phyloP scores from a whole-genome alignment of 2,888 invertebrate genomes.

The Myopa testacea region DNA sequence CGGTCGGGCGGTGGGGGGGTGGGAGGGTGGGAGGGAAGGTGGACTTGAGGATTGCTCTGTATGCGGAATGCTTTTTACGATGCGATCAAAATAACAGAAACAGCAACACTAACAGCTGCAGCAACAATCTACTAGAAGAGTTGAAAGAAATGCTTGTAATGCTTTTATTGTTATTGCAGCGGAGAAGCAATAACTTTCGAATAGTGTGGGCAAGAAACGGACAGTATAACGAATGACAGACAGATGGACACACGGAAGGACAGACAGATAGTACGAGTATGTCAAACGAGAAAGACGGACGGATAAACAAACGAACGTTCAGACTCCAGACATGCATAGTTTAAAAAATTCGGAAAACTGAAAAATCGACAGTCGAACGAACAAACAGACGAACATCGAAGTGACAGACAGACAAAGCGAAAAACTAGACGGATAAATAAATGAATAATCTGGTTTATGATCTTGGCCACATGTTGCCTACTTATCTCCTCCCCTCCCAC shows the following conservation, averaged over 20 bases:
- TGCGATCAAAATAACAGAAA: constrained; percentile 32
- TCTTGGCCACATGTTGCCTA: no score
- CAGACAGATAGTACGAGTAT: background rate
- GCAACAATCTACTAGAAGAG: constrained; percentile 7
- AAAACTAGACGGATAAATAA: background rate
- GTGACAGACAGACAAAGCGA: background rate
- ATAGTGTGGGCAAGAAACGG: constrained; percentile 21
- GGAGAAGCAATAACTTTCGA: constrained; percentile 36
- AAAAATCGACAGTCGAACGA: no score
- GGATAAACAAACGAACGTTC: background rate
- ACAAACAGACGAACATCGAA: background rate
- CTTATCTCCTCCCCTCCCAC: no score
- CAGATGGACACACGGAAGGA: background rate
- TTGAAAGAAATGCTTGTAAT: background rate
- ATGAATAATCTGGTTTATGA: no score
- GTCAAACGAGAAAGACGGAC: background rate
- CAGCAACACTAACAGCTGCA: constrained; percentile 32
- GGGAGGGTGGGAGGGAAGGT: background rate
- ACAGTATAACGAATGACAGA: background rate
- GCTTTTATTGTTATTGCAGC: background rate
- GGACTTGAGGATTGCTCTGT: background rate
- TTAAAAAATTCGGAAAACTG: no score
- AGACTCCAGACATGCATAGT: no score
- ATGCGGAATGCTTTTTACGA: constrained; percentile 6
- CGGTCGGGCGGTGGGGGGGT: background rate